Conservation (phyloP, 2,888 invertebrate species). For the Microplitis manilae region DNA sequence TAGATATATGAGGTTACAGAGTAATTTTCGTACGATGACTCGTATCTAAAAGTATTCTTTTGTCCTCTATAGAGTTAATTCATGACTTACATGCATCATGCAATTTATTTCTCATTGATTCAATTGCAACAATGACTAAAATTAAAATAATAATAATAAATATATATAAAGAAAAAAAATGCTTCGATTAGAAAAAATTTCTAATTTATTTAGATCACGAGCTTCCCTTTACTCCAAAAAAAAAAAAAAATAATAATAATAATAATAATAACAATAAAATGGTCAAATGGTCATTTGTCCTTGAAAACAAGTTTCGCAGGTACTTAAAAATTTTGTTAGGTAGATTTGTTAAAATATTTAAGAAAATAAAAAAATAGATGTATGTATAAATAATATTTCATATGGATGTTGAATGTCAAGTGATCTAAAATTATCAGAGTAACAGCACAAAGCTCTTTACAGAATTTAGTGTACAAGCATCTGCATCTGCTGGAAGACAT, state of each 20-base stretch:
- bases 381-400: background rate
- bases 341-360: background rate
- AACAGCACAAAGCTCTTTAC: background rate
- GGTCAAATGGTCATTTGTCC: background rate
- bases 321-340: background rate
- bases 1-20: background rate
- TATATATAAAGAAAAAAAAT: background rate
- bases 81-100: background rate
- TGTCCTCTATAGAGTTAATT: background rate
- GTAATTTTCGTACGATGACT: constrained; percentile 9
- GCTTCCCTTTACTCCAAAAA: background rate
- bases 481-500: constrained; percentile 1
- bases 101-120: background rate
- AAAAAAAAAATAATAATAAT: background rate
- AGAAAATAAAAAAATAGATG: background rate
- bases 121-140: constrained; percentile 3
- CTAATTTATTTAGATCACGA: background rate
- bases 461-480: background rate
- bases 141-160: background rate
- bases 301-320: constrained; percentile 16
- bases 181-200: background rate
- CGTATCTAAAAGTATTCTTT: constrained; percentile 2
- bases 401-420: background rate
- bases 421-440: constrained; percentile 1
- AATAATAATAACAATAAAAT: background rate